A percentile compares a stretch with the other conserved stretches of the same genome.
Conservation (phyloP, 2,113 vertebrate genomes). For the Ranitomeya imitator region DNA sequence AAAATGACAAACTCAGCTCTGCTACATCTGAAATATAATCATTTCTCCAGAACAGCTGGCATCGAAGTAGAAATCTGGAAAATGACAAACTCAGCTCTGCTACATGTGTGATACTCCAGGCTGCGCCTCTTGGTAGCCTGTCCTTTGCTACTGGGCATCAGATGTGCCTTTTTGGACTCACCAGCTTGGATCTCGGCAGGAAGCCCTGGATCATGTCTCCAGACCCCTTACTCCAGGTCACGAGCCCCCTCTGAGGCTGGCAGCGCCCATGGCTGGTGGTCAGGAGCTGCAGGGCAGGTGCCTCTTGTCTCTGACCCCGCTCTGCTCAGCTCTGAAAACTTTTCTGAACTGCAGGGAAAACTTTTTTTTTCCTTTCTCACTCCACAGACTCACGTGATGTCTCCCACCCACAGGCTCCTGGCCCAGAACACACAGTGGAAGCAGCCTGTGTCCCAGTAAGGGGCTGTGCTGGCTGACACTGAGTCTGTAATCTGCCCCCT, state of each 20-base stretch:
- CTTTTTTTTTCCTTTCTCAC: neutral
- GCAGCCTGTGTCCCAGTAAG: neutral
- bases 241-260: slow-evolving; percentile 12
- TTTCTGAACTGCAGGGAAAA: slow-evolving; percentile 21
- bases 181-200: neutral
- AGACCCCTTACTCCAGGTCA: slow-evolving; percentile 31
- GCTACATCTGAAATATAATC: neutral
- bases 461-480: neutral
- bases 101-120: neutral
- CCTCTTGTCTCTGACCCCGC: slow-evolving; percentile 47
- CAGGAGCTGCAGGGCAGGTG: slow-evolving; percentile 40
- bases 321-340: slow-evolving; percentile 32
- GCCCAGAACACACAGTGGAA: slow-evolving; percentile 30
- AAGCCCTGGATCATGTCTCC: slow-evolving; percentile 22
- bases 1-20: neutral
- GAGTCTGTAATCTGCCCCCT: neutral
- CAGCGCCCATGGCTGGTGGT: slow-evolving; percentile 12
- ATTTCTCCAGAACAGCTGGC: too few relatives aligned
- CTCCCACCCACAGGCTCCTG: slow-evolving; percentile 44
- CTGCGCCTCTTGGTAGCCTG: neutral
- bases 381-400: slow-evolving; percentile 37
- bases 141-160: neutral
- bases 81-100: neutral
- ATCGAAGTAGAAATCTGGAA: too few relatives aligned
- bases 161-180: neutral